phyloP scores from a whole-genome alignment of 2,888 invertebrate species.

The Quadroppia sp. region DNA sequence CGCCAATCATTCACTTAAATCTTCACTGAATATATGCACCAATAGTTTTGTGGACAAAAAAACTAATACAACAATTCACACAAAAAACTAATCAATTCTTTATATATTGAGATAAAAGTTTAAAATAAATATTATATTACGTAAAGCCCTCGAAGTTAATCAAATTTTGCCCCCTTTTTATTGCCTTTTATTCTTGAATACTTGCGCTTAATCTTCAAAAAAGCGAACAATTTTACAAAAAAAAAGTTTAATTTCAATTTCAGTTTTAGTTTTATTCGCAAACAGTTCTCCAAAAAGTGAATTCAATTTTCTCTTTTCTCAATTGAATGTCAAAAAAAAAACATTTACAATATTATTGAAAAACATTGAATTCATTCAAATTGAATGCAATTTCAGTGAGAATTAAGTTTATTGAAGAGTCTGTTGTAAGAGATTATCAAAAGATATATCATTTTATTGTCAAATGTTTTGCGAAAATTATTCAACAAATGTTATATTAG shows the following conservation, averaged over 20 bases:
- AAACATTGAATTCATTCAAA: constrained; percentile 9
- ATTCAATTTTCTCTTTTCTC: background rate
- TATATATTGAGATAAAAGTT: constrained; percentile 6
- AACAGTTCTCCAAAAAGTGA: background rate
- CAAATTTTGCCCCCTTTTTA: background rate
- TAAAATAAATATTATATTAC: background rate
- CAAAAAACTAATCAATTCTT: constrained; percentile 10
- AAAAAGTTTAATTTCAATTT: background rate
- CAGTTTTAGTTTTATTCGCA: background rate
- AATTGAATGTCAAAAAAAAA: background rate
- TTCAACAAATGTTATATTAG: background rate
- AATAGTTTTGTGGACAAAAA: background rate
- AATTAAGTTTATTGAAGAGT: constrained; percentile 19
- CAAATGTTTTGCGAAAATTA: background rate
- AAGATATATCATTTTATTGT: background rate
- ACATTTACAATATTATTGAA: background rate
- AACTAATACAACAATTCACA: background rate
- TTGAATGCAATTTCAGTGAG: background rate
- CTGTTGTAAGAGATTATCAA: background rate
- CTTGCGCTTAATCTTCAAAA: background rate
- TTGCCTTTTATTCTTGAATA: background rate
- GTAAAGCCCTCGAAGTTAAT: background rate
- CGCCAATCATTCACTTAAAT: background rate
- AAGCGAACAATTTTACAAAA: background rate
- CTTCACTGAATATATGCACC: background rate